These are phyloP conservation scores for Heliconius ethilla DNA, from an alignment of 2,888 invertebrate species.

Conservation along the genomic window DNA sequence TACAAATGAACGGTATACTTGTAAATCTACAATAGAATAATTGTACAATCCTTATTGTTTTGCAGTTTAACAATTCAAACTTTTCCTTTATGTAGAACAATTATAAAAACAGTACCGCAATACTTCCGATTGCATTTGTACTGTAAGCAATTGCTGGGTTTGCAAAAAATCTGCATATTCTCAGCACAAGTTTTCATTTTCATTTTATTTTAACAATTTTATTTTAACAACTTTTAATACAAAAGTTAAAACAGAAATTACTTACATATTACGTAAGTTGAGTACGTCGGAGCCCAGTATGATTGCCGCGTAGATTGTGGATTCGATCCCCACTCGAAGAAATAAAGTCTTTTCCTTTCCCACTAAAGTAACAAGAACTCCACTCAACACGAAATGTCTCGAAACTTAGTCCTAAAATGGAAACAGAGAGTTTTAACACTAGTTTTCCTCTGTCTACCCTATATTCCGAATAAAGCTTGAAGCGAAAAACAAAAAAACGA, in stretches of 20 bases:
- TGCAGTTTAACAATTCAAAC: slow-evolving; percentile 26
- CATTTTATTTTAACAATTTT: slow-evolving; percentile 27
- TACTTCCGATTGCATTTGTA: slow-evolving; percentile 23
- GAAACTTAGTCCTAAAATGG: too few relatives aligned
- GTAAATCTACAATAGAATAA: slow-evolving; percentile 18
- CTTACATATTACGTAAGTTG: background rate
- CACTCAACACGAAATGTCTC: too few relatives aligned
- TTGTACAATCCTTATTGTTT: slow-evolving; percentile 23
- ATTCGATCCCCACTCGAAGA: too few relatives aligned
- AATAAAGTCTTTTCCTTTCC: too few relatives aligned
- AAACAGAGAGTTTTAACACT: too few relatives aligned
- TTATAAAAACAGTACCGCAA: slow-evolving; percentile 34
- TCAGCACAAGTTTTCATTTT: slow-evolving; percentile 25
- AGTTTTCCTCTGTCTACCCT: too few relatives aligned
- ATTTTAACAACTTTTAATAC: background rate
- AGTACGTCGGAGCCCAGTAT: background rate
- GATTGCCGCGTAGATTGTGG: too few relatives aligned
- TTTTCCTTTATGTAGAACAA: slow-evolving; percentile 30
- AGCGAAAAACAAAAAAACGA: too few relatives aligned
- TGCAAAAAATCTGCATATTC: slow-evolving; percentile 29
- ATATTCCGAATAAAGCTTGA: too few relatives aligned
- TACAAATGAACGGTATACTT: slow-evolving; percentile 31
- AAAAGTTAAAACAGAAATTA: too few relatives aligned
- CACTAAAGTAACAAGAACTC: too few relatives aligned
- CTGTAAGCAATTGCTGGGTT: slow-evolving; percentile 25